Evolutionary conservation across 2,888 invertebrate genomes (phyloP).

Genomic region (Adelognathus sp.): DNA sequence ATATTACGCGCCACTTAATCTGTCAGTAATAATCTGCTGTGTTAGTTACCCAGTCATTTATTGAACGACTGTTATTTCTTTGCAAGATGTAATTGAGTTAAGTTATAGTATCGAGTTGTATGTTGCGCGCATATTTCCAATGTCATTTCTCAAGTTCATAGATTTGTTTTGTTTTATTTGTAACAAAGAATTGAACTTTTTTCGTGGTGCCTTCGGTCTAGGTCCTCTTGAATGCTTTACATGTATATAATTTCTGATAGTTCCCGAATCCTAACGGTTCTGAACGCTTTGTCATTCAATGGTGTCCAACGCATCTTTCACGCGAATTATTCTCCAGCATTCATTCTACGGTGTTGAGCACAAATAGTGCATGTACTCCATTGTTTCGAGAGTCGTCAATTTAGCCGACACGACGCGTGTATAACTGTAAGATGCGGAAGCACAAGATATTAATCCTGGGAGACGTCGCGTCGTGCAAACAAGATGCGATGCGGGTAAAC

Average conservation of each 20-base stretch:
- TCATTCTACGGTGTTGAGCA: background rate
- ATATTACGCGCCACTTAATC: no score
- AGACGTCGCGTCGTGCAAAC: constrained; percentile 10
- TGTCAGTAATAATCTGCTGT: no score
- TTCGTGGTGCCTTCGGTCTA: no score
- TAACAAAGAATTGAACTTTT: no score
- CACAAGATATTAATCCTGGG: constrained; percentile 30
- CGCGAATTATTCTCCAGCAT: background rate
- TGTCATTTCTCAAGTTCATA: no score
- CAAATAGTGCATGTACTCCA: constrained; percentile 12
- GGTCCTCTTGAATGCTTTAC: no score
- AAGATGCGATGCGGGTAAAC: constrained; percentile 20
- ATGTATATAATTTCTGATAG: background rate
- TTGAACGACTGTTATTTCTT: no score
- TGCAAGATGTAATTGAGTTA: no score
- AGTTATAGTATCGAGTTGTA: no score
- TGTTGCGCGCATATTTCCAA: no score
- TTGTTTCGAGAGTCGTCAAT: constrained; percentile 29
- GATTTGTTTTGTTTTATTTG: no score
- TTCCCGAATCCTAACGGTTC: background rate
- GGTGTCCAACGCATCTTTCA: background rate
- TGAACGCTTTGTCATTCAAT: background rate
- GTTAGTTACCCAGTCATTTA: no score
- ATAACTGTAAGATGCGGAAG: constrained; percentile 20
- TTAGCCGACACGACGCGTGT: background rate